phyloP scores from a whole-genome alignment of 2,113 vertebrate species.

The Chaenocephalus aceratus region DNA sequence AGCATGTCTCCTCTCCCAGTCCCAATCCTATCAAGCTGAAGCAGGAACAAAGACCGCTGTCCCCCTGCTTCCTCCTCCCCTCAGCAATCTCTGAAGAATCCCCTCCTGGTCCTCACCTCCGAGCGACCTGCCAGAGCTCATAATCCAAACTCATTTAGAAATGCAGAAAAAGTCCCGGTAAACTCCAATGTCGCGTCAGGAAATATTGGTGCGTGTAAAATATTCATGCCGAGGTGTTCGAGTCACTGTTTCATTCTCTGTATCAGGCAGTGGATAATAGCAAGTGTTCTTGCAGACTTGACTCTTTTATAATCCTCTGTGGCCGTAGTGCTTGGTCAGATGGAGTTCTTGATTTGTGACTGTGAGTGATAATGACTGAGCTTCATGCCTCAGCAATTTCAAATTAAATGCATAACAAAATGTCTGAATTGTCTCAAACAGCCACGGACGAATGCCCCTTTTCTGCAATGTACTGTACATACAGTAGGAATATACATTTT shows the following conservation, averaged over 20 bases:
- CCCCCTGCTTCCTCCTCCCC: constrained; percentile 10
- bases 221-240: constrained; percentile 44
- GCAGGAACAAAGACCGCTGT: constrained; percentile 61
- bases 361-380: constrained; percentile 47
- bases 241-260: constrained; percentile 37
- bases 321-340: constrained; percentile 42
- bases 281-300: constrained; percentile 28
- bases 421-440: constrained; percentile 48
- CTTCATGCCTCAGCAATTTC: constrained; percentile 53
- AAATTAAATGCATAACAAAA: constrained; percentile 45
- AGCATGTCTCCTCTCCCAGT: constrained; percentile 37
- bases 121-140: constrained; percentile 56
- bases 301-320: constrained; percentile 46
- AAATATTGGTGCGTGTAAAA: constrained; percentile 66
- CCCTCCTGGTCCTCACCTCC: constrained; percentile 50
- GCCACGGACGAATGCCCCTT: constrained; percentile 9
- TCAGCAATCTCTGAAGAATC: constrained; percentile 32
- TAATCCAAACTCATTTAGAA: constrained; percentile 66
- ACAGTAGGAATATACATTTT: constrained; percentile 4
- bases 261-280: constrained; percentile 48
- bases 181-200: constrained; percentile 40
- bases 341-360: constrained; percentile 43
- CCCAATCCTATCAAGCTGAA: constrained; percentile 63
- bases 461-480: constrained; percentile 1
- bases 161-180: constrained; percentile 39